Conservation (phyloP, 1,140 invertebrate species). For the Geopemphigus sp. region DNA sequence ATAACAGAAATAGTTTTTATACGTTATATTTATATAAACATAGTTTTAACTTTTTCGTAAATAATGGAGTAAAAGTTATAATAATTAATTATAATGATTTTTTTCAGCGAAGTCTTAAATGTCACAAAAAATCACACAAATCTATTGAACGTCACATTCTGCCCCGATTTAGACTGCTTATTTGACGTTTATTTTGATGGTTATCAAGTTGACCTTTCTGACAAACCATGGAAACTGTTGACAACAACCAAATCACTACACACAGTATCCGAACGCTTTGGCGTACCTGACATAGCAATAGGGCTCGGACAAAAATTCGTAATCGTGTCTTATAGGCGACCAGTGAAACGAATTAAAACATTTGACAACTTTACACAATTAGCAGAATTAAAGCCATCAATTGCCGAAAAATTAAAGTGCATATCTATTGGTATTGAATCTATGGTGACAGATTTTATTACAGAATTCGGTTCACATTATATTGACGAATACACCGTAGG, state of each 20-base stretch:
- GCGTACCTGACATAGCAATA: slow-evolving; percentile 29
- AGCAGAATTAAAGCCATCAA: slow-evolving; percentile 12
- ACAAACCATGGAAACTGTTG: slow-evolving; percentile 41
- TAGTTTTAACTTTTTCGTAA: too few species aligned
- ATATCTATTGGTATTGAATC: slow-evolving; percentile 28
- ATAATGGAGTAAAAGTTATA: too few species aligned
- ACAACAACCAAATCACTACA: slow-evolving; percentile 15
- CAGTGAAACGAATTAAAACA: slow-evolving; percentile 28
- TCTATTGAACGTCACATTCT: slow-evolving; percentile 27
- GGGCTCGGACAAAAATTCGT: slow-evolving; percentile 15
- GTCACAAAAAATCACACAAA: slow-evolving; percentile 20
- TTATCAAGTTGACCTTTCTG: slow-evolving; percentile 19
- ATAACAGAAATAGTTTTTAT: too few species aligned
- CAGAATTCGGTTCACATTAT: slow-evolving; percentile 29
- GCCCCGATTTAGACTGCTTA: slow-evolving; percentile 38
- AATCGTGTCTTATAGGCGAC: slow-evolving; percentile 15
- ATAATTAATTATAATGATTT: background rate
- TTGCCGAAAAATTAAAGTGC: slow-evolving; percentile 20
- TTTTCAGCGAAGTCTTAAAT: slow-evolving; percentile 39
- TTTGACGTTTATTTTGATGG: slow-evolving; percentile 30
- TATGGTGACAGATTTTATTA: slow-evolving; percentile 34
- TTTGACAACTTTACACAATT: slow-evolving; percentile 20
- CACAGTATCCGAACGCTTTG: slow-evolving; percentile 35
- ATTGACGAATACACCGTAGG: slow-evolving; percentile 41
- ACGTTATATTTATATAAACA: too few species aligned